Evolutionary conservation across 2,888 invertebrate species (phyloP).

Genomic region (Sepiola atlantica): DNA sequence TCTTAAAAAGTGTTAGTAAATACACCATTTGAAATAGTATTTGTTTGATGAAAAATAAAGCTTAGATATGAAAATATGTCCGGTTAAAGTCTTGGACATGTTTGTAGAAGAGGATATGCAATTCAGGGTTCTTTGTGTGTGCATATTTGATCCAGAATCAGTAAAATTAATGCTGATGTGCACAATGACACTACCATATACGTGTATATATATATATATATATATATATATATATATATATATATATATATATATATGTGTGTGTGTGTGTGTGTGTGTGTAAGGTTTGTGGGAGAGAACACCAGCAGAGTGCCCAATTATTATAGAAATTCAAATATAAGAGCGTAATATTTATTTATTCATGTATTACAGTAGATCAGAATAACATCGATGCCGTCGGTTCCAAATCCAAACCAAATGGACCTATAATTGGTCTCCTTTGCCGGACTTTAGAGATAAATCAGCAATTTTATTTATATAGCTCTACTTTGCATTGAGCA

Average conservation of each 20-base stretch:
- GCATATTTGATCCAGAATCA: background rate
- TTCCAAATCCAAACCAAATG: no score
- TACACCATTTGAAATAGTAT: background rate
- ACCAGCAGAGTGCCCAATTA: no score
- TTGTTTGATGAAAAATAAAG: background rate
- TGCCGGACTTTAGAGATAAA: no score
- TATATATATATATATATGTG: background rate
- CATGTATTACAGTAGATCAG: no score
- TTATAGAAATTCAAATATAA: no score
- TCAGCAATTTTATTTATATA: no score
- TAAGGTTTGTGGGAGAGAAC: no score
- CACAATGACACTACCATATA: background rate
- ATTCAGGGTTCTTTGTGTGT: background rate
- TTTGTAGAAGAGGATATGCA: background rate
- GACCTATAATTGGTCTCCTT: no score
- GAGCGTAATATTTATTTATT: no score
- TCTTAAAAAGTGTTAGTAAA: background rate
- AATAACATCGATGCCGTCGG: no score
- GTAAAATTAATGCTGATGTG: background rate
- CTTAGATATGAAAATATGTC: background rate
- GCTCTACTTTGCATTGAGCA: no score
- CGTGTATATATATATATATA: background rate
- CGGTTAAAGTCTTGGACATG: background rate
- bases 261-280: no score
- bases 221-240: constrained; percentile 36